These are phyloP conservation scores for Trimorus sp. DNA, from an alignment of 2,888 invertebrate species.

Conservation along the genomic window DNA sequence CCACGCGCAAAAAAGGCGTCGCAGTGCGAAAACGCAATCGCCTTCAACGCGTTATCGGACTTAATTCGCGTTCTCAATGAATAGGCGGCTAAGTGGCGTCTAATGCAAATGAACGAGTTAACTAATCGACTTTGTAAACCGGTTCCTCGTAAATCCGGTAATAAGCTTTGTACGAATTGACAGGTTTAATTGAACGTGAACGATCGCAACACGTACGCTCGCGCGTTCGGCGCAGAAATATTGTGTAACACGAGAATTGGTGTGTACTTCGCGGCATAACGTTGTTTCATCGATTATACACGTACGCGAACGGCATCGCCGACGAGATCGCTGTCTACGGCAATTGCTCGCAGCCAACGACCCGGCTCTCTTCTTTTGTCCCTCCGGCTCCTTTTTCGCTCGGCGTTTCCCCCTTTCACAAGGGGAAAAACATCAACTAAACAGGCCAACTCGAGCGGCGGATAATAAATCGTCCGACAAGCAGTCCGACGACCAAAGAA, in stretches of 20 bases:
- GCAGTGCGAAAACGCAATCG: slow-evolving; percentile 27
- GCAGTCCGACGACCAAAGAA: slow-evolving; percentile 49
- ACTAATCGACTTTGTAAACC: slow-evolving; percentile 45
- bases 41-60: slow-evolving; percentile 31
- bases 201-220: slow-evolving; percentile 35
- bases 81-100: slow-evolving; percentile 29
- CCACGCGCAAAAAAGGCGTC: slow-evolving; percentile 3
- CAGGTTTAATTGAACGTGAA: slow-evolving; percentile 55
- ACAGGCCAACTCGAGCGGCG: slow-evolving; percentile 67
- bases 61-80: slow-evolving; percentile 43
- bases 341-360: slow-evolving; percentile 66
- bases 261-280: slow-evolving; percentile 45
- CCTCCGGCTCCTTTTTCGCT: slow-evolving; percentile 53
- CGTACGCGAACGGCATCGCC: slow-evolving; percentile 46
- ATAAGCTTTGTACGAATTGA: slow-evolving; percentile 51
- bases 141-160: slow-evolving; percentile 44
- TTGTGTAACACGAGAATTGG: slow-evolving; percentile 48
- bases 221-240: slow-evolving; percentile 38
- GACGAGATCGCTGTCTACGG: slow-evolving; percentile 66
- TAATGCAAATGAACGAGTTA: slow-evolving; percentile 42
- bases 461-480: slow-evolving; percentile 66
- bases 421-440: slow-evolving; percentile 73
- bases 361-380: slow-evolving; percentile 46
- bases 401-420: slow-evolving; percentile 60
- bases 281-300: slow-evolving; percentile 50